Base-by-base conservation (phyloP, 2,797 vertebrate species). In the Craterocephalus amniculus region DNA sequence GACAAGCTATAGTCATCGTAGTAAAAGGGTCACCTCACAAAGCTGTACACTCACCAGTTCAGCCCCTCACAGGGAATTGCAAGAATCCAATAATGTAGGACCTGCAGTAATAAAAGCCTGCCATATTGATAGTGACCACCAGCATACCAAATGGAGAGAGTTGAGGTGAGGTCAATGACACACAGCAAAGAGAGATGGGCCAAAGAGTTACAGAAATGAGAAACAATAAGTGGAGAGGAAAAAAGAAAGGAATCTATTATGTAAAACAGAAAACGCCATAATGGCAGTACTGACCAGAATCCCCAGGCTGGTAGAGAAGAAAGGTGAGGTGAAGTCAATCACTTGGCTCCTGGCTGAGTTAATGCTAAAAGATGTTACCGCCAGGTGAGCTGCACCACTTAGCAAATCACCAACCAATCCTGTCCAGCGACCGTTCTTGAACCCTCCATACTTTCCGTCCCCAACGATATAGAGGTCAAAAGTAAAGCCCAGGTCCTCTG, bases 281-380 rank as follows among this genome's bases (percentile, higher is more conserved):
- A 29, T 12, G 62, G 40, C 16, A 29, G n/a, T 48, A 89, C 91
- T 87, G 58, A 93, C 94, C 91, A 99, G 92, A 80, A 99, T 99
- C 64, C 97, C 97, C 90, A 99, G 85, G 87, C 97, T 99, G 75
- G 97, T 99, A 71, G 97, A 99, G 93, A 99, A 99, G 88, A 99
- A 99, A 11, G 98, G 98, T 14, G 97, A 97, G 62, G 98, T 99
- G 88, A 99, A 99, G 90, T 99, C 98, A 67, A 99, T 98, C 72
- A 99, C 96, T 87, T 97, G 96, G 88, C 97, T 99, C 59, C 97
- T 94, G 36, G 97, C 97, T 12, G 97, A 98, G 80, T 99, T 99
- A 82, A 99, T 99, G 86, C 98, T 99, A 80, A 99, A 99, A 2
- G 98, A 99, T 0, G 97, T 97, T 65, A 99, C 96, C 1, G 98